These are phyloP conservation scores for Tuberolachnus salignus DNA, from an alignment of 2,888 invertebrate genomes.

Conservation along the genomic window DNA sequence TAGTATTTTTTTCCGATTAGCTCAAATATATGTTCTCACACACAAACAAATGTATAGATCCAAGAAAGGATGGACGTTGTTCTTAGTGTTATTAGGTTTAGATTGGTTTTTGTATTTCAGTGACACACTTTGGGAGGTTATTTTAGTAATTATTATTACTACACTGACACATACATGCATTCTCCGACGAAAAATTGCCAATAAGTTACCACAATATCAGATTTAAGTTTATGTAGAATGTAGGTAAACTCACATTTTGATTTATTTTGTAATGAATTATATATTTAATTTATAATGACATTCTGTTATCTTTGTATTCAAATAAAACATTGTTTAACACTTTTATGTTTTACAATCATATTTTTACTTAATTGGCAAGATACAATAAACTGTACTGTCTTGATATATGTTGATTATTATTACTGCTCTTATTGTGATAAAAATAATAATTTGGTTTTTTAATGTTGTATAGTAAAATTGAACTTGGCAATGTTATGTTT, in stretches of 20 bases:
- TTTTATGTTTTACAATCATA: background rate
- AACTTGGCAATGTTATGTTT: background rate
- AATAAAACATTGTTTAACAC: background rate
- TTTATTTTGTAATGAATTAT: background rate
- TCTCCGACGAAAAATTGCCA: slow-evolving; percentile 45
- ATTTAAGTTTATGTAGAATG: slow-evolving; percentile 11
- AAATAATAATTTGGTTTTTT: background rate
- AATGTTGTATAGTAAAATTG: slow-evolving; percentile 7
- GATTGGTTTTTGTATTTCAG: slow-evolving; percentile 39
- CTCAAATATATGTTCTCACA: slow-evolving; percentile 50
- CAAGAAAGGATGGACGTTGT: slow-evolving; percentile 42
- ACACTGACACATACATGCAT: slow-evolving; percentile 39
- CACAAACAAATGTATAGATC: slow-evolving; percentile 49
- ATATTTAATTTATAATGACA: background rate
- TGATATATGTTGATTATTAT: slow-evolving; percentile 13
- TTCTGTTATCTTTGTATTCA: background rate
- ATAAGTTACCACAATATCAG: slow-evolving; percentile 53
- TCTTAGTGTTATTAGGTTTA: slow-evolving; percentile 26
- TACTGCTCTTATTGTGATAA: slow-evolving; percentile 23
- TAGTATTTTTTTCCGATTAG: slow-evolving; percentile 29
- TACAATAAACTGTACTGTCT: slow-evolving; percentile 3
- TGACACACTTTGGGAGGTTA: slow-evolving; percentile 28
- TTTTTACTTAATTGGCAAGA: slow-evolving; percentile 5
- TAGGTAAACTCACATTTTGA: background rate
- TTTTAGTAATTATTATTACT: slow-evolving; percentile 32